Base-by-base conservation (phyloP, 2,113 vertebrate genomes). In the Gadus chalcogrammus region DNA sequence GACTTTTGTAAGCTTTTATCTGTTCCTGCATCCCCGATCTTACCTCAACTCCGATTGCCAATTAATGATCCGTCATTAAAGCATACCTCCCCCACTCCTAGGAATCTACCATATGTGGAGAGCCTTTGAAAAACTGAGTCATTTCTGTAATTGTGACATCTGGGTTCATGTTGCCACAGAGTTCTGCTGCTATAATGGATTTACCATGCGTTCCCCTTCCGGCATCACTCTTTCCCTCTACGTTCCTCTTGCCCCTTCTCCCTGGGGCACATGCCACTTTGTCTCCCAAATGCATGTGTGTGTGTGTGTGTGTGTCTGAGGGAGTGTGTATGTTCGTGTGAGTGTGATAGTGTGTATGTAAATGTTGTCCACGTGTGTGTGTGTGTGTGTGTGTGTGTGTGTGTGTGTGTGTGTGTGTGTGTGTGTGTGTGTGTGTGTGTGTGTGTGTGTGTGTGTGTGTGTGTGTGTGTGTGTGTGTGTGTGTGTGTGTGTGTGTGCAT, bases 71-170 rank as follows among this genome's bases (percentile, higher is more conserved):
- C 42, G 11, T 48, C 42, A 48, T 48, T 48, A 48, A 48, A 48
- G 42, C 42, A 48, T 48, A 48, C 42, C 42, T 48, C 12, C 42
- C 31, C 31, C 31, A 35, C 31, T 35, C 53, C 12, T 20, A 72
- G 73, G 72, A 80, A 70, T 22, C 71, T 72, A 72, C 79, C 84
- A 81, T 80, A 80, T 83, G 81, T 82, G 75, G 63, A 75, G 68
- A 61, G 82, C 61, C 62, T 84, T 83, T 80, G 74, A 83, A 88
- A 78, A 75, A 67, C 64, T 6, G 71, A 76, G 78, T 77, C 76
- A 77, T 74, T 73, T 85, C 70, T 71, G 55, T 79, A 77, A 80
- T 82, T 73, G 70, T 70, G 86, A 82, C 88, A 90, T 89, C 87
- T 89, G 86, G 86, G 67, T 78, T 83, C 72, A 75, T 24, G 60